These are phyloP conservation scores for Schlechtendalia chinensis DNA, from an alignment of 1,140 invertebrate genomes.

Conservation along the genomic window DNA sequence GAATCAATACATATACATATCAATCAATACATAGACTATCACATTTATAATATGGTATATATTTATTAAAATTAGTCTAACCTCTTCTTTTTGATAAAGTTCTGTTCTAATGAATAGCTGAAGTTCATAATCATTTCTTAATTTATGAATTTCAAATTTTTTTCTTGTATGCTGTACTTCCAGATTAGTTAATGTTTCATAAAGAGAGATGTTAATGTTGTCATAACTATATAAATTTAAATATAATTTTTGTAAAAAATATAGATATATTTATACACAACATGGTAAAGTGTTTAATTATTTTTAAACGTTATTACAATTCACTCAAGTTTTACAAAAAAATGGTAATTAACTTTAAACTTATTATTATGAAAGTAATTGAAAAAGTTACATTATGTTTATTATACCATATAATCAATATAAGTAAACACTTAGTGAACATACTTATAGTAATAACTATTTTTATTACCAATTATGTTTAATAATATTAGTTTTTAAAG, in stretches of 20 bases:
- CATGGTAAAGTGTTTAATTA: background rate
- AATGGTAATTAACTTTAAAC: background rate
- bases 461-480: background rate
- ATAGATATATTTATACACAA: background rate
- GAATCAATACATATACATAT: no score
- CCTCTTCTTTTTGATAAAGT: constrained; percentile 4
- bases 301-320: background rate
- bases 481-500: background rate
- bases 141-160: background rate
- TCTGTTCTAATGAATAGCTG: background rate
- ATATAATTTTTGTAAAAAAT: background rate
- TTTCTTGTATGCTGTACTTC: background rate
- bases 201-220: background rate
- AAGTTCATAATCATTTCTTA: constrained; percentile 4
- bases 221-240: constrained; percentile 23
- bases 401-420: no score
- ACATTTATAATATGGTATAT: no score
- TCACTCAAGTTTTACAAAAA: background rate
- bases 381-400: no score
- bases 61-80: background rate
- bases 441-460: background rate
- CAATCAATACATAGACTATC: no score
- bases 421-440: no score
- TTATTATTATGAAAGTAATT: background rate
- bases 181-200: constrained; percentile 23